Percentiles rank a stretch among this genome's conserved stretches.
Conservation (phyloP, 2,113 vertebrate genomes). For the Megaleporinus macrocephalus region DNA sequence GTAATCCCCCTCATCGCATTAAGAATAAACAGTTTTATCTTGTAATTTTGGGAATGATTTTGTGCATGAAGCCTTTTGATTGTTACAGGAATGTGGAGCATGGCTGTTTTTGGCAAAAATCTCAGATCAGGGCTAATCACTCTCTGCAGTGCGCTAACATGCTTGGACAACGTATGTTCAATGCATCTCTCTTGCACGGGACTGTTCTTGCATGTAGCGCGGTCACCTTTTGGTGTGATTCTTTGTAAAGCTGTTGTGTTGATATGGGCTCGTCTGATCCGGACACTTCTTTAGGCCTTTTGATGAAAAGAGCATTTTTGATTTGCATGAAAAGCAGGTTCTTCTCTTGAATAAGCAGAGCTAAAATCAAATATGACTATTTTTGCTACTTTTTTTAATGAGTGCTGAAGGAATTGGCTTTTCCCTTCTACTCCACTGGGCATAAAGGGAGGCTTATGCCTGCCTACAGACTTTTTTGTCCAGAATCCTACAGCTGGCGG, state of each 20-base stretch:
- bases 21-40: slow-evolving; percentile 40
- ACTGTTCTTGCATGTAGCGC: not conserved
- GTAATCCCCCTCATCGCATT: slow-evolving; percentile 4
- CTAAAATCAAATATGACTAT: not conserved
- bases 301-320: not conserved
- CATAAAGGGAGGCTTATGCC: slow-evolving; percentile 42
- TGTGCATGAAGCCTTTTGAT: not conserved
- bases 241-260: not conserved
- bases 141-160: not conserved
- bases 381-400: slow-evolving; percentile 22
- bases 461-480: slow-evolving; percentile 48
- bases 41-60: slow-evolving; percentile 38
- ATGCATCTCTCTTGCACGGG: not conserved
- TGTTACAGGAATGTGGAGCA: not conserved
- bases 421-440: slow-evolving; percentile 39
- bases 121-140: not conserved
- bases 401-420: slow-evolving; percentile 1
- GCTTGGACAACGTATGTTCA: not conserved
- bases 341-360: not conserved
- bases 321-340: not conserved
- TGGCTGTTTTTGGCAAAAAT: not conserved
- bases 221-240: not conserved
- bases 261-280: not conserved
- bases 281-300: not conserved
- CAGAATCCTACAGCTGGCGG: slow-evolving; percentile 57